These are phyloP conservation scores for Bagarius yarrelli DNA, from an alignment of 2,113 vertebrate genomes.

Conservation along the genomic window DNA sequence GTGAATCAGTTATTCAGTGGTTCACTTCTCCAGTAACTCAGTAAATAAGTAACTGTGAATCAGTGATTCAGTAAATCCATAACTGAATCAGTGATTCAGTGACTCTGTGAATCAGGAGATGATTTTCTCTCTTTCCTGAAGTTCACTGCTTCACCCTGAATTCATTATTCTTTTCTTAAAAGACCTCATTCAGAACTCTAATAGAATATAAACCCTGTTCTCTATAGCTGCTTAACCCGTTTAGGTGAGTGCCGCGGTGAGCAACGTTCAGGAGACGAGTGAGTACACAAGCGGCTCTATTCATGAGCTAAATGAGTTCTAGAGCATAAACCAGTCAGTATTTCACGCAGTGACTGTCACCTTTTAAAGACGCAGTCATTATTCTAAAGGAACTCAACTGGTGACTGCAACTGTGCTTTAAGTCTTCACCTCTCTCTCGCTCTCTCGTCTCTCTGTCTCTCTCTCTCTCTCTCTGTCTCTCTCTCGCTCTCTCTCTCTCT, in stretches of 20 bases:
- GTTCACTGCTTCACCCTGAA: not conserved
- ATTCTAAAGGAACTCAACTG: slow-evolving; percentile 42
- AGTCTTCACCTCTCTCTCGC: slow-evolving; percentile 12
- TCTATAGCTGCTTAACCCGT: slow-evolving; percentile 20
- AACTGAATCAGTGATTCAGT: no score
- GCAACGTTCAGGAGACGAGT: slow-evolving; percentile 3
- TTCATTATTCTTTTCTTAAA: slow-evolving; percentile 25
- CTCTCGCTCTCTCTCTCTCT: not conserved
- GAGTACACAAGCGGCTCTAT: slow-evolving; percentile 34
- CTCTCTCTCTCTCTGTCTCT: not conserved
- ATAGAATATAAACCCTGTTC: slow-evolving; percentile 1
- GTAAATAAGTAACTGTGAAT: no score
- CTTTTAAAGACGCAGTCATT: slow-evolving; percentile 43
- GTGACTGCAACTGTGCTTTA: slow-evolving; percentile 29
- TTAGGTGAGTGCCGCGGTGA: slow-evolving; percentile 13
- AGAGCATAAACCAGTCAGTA: slow-evolving; percentile 26
- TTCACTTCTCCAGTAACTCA: no score
- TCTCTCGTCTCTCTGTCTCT: no score
- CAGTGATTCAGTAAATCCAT: no score
- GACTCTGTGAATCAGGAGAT: no score
- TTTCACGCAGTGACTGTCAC: slow-evolving; percentile 44
- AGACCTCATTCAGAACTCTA: slow-evolving; percentile 2
- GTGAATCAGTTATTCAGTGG: no score
- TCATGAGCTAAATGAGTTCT: slow-evolving; percentile 37
- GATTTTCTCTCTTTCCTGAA: slow-evolving; percentile 27